Conservation (phyloP, 2,888 invertebrate genomes). For the Nysson spinosus region DNA sequence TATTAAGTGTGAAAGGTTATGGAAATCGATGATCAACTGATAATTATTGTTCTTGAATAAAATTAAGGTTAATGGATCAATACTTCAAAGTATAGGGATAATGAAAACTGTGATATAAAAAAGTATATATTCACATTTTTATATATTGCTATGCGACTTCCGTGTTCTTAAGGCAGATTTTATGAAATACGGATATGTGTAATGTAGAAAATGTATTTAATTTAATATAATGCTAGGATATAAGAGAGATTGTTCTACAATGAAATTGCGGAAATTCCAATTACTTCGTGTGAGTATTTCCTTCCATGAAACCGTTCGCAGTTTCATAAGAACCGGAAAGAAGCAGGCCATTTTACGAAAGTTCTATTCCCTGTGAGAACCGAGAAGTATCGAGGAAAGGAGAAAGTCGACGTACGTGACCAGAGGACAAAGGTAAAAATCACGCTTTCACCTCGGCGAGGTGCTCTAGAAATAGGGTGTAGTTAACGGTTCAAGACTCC, state of each 20-base stretch:
- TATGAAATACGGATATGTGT: too few relatives aligned
- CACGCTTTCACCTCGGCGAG: conserved; percentile 50
- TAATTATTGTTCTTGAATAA: too few relatives aligned
- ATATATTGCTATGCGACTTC: too few relatives aligned
- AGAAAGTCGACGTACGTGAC: conserved; percentile 59
- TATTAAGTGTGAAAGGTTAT: background rate
- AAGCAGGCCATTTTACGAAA: conserved; percentile 39
- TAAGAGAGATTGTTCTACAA: background rate
- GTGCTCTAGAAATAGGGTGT: conserved; percentile 46
- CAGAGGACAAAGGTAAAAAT: conserved; percentile 59
- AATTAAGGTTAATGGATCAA: too few relatives aligned
- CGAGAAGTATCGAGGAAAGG: conserved; percentile 46
- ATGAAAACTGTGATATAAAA: too few relatives aligned
- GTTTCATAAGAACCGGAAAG: conserved; percentile 40
- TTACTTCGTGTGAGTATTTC: conserved; percentile 8
- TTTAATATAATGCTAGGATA: too few relatives aligned
- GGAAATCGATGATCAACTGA: background rate
- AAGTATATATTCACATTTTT: too few relatives aligned
- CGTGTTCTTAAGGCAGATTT: too few relatives aligned
- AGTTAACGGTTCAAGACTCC: conserved; percentile 56
- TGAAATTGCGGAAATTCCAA: conserved; percentile 8
- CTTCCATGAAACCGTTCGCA: conserved; percentile 30
- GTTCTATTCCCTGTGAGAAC: conserved; percentile 53
- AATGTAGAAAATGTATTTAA: too few relatives aligned
- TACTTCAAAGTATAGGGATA: too few relatives aligned